phyloP scores from a whole-genome alignment of 2,888 invertebrate species.

The Leistus spinibarbis region DNA sequence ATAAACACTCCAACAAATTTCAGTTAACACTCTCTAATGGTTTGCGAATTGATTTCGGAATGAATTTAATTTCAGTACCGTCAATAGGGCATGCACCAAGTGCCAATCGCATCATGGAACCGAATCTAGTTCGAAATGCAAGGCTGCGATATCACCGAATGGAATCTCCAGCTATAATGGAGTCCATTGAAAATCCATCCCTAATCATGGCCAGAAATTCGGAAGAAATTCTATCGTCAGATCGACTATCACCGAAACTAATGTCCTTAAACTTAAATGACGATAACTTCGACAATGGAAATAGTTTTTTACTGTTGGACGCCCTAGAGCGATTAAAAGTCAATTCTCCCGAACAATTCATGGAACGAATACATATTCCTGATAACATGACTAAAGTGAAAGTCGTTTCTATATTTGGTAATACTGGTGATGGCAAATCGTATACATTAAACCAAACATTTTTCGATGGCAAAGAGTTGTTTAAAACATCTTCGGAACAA shows the following conservation, averaged over 20 bases:
- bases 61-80: slow-evolving; percentile 35
- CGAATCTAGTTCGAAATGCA: slow-evolving; percentile 31
- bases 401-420: slow-evolving; percentile 83
- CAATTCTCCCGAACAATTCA: slow-evolving; percentile 62
- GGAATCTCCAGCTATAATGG: slow-evolving; percentile 48
- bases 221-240: slow-evolving; percentile 25
- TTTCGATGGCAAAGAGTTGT: slow-evolving; percentile 67
- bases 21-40: too few relatives aligned
- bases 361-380: slow-evolving; percentile 58
- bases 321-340: slow-evolving; percentile 67
- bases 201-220: slow-evolving; percentile 40
- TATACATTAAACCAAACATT: slow-evolving; percentile 75
- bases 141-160: slow-evolving; percentile 27
- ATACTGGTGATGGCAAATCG: slow-evolving; percentile 84
- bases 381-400: slow-evolving; percentile 66
- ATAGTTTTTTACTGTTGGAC: slow-evolving; percentile 66
- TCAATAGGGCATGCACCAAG: slow-evolving; percentile 30
- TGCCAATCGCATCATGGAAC: slow-evolving; percentile 26
- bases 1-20: too few relatives aligned
- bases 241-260: slow-evolving; percentile 32
- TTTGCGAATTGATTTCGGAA: too few relatives aligned
- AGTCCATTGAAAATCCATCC: slow-evolving; percentile 49
- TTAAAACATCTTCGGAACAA: slow-evolving; percentile 70
- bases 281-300: slow-evolving; percentile 42
- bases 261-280: slow-evolving; percentile 41